Evolutionary conservation across 2,797 vertebrate genomes (phyloP), one percentile per base, ranked within the genome.

Genomic region (Acropternis orthonyx): DNA sequence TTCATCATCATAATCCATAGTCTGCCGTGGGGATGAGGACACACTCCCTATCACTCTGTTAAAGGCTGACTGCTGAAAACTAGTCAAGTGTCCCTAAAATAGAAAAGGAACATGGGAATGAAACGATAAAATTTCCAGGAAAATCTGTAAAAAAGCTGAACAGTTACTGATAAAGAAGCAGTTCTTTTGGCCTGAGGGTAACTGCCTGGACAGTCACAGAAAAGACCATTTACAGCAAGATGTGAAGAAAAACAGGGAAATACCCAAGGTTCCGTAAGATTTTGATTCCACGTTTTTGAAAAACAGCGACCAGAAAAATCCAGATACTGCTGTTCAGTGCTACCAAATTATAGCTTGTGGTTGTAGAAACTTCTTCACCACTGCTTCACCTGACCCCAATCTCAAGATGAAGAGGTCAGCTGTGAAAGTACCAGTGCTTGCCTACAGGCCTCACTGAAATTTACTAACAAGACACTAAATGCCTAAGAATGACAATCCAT

Each of bases 61-160:
- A 98, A 99, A 99, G 67, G 99, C 99, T 0, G 99, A 99, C 91
- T 99, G 99, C 97, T 99, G 99, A 91, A 99, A 99, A 51, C 98
- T 99, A 97, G 99, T 99, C 92, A 99, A 98, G 97, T 99, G 99
- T 74, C 99, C 99, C 99, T 99, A 92, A 34, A 67, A 65, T 46
- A 86, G 54, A 75, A 96, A 58, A 4, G 4, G 13, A 93, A 83
- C 44, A 81, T 0, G 12, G 26, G 36, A 75, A 91, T 59, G 27
- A 94, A 95, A 52, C 68, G 79, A n/a, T 5, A 74, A 26, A n/a
- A 26, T 49, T 46, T 74, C 36, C 58, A 75, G 44, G 55, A 48
- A 96, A 88, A 88, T 6, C 12, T 49, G 43, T 8, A 9, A 75
- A 82, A 80, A 59, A 61, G 9, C 14, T 49, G 0, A 28, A 14